A percentile compares a stretch with the other conserved stretches of the same genome.
These are phyloP conservation scores for Lycodopsis pacificus DNA, from an alignment of 2,797 vertebrate genomes.

Conservation along the genomic window DNA sequence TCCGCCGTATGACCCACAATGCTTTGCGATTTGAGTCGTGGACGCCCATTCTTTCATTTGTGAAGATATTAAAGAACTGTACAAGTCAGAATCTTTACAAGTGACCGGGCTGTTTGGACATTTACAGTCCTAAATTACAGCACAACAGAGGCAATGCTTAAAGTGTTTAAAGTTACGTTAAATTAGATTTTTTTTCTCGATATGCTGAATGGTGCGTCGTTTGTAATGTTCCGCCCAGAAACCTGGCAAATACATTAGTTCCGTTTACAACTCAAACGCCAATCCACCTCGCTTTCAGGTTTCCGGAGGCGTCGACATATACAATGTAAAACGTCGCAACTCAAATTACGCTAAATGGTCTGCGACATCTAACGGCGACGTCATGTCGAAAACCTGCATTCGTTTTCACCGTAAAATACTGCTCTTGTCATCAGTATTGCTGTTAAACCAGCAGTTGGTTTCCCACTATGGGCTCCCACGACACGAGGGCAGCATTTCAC, in stretches of 20 bases:
- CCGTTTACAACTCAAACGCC: background rate
- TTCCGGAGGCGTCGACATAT: too few species aligned
- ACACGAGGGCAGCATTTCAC: too few species aligned
- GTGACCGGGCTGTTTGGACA: fast-evolving
- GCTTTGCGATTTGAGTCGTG: slow-evolving; percentile 26
- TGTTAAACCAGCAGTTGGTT: too few species aligned
- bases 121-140: background rate
- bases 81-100: fast-evolving
- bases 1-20: slow-evolving; percentile 47
- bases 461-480: too few species aligned
- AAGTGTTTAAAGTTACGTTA: background rate
- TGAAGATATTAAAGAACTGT: fast-evolving
- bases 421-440: too few species aligned
- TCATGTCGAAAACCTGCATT: too few species aligned
- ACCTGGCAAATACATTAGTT: background rate
- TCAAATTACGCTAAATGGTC: fast-evolving
- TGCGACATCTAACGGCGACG: fast-evolving
- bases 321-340: background rate
- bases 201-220: background rate
- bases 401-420: too few species aligned
- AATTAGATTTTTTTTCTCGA: fast-evolving
- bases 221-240: slow-evolving; percentile 25
- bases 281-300: fast-evolving
- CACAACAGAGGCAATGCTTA: fast-evolving
- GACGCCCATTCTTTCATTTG: fast-evolving